Conservation (phyloP, 2,797 vertebrate genomes). For the Huso huso region DNA sequence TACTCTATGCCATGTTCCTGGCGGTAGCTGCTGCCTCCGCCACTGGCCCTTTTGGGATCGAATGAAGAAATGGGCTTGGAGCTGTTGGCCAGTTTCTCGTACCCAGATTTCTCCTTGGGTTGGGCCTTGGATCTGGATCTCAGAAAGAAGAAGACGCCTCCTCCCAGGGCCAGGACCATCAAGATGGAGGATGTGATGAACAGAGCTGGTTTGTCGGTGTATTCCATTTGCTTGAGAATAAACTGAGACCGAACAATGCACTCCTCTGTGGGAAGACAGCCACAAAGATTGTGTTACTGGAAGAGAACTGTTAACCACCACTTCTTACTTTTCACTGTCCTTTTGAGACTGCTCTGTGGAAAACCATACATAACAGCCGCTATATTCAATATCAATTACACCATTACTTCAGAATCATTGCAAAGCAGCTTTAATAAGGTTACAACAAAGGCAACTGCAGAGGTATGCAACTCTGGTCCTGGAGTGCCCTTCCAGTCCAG, state of each 20-base stretch:
- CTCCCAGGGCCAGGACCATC: slow-evolving; percentile 55
- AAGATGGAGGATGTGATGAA: slow-evolving; percentile 52
- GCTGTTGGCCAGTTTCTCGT: slow-evolving; percentile 58
- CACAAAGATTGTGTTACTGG: background rate
- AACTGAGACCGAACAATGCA: slow-evolving; percentile 60
- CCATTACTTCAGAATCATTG: background rate
- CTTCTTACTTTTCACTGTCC: no score
- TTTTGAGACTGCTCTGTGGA: no score
- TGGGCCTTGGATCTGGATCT: slow-evolving; percentile 41
- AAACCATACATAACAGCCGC: no score
- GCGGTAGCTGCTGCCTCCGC: slow-evolving; percentile 33
- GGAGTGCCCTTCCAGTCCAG: no score
- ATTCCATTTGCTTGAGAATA: slow-evolving; percentile 1
- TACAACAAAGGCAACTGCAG: no score
- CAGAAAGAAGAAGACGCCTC: slow-evolving; percentile 57
- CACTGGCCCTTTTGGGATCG: slow-evolving; percentile 41
- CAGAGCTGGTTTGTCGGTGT: slow-evolving; percentile 34
- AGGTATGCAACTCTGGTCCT: no score
- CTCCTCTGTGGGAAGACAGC: slow-evolving; percentile 54
- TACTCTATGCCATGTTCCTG: slow-evolving; percentile 71
- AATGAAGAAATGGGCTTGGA: slow-evolving; percentile 41
- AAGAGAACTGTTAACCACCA: background rate
- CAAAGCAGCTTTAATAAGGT: background rate
- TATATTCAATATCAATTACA: background rate
- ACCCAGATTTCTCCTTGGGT: slow-evolving; percentile 45